Percentiles rank a stretch among this genome's conserved stretches.
These are phyloP conservation scores for Valencia hispanica DNA, from an alignment of 2,797 vertebrate genomes.

Conservation along the genomic window DNA sequence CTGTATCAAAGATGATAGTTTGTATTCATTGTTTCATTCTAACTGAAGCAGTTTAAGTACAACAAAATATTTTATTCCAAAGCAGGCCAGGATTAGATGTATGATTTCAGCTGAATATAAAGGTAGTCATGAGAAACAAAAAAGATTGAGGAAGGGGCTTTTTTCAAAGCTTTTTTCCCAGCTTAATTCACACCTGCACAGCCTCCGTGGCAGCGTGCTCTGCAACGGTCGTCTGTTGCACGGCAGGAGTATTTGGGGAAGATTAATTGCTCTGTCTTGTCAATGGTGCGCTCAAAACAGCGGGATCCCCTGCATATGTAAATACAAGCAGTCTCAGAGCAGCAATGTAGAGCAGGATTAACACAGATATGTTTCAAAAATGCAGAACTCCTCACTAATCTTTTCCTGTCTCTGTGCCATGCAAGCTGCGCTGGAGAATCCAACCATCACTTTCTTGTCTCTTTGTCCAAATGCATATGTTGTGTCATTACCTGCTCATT, in stretches of 20 bases:
- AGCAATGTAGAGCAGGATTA: constrained; percentile 83
- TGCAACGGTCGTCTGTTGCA: constrained; percentile 85
- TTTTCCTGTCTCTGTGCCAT: constrained; percentile 82
- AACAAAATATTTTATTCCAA: constrained; percentile 11
- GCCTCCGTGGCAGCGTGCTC: constrained; percentile 82
- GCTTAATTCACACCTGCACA: constrained; percentile 91
- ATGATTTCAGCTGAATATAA: constrained; percentile 50
- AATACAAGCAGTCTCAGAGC: constrained; percentile 88
- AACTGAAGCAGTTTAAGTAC: neutral
- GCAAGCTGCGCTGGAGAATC: constrained; percentile 64
- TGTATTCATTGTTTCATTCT: neutral
- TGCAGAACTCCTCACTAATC: constrained; percentile 81
- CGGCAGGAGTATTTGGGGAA: constrained; percentile 90
- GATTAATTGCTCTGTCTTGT: constrained; percentile 98
- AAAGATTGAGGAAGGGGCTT: constrained; percentile 66
- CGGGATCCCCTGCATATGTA: constrained; percentile 91
- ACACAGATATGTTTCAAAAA: constrained; percentile 81
- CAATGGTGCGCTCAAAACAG: constrained; percentile 88
- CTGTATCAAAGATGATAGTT: neutral
- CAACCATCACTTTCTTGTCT: constrained; percentile 61
- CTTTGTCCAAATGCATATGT: constrained; percentile 64
- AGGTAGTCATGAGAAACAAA: constrained; percentile 51
- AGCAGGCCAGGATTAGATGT: constrained; percentile 23
- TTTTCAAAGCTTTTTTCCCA: constrained; percentile 71
- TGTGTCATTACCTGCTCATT: constrained; percentile 38